Evolutionary conservation across 2,113 vertebrate species (phyloP), one percentile per base, ranked within the genome.

Genomic region (Dicentrarchus labrax): DNA sequence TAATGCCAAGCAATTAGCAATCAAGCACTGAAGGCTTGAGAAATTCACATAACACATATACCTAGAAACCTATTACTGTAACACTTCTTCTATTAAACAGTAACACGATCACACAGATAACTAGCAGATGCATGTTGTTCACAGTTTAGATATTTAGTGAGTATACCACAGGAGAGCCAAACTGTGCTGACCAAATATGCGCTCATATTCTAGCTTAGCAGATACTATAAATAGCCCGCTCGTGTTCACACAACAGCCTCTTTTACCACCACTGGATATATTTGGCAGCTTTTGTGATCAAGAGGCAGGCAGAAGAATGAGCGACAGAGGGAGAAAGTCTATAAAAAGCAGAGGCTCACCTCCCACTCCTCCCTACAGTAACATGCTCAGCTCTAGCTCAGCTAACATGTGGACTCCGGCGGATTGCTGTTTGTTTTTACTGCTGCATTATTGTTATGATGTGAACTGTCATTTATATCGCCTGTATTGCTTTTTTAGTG

Each of bases 221-320:
- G 57, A 64, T 36, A n/a, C 91, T 94, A 91, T 80, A 89, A 93
- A 94, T 93, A 94, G 69, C 69, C 30, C 13, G 30, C 78, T 67
- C 47, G 72, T 85, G 76, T 88, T 91, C 84, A 84, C 82, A 90
- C 88, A 86, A 78, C 88, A 87, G 91, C 81, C 85, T 91, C 89
- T 91, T 93, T 89, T 89, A 90, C 89, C 92, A 94, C 90, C 82
- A 36, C 90, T 93, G 93, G 89, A 89, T 94, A 94, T 91, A 90
- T 94, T 94, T 94, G 94, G 92, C 92, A 91, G 88, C 90, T 90
- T 92, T 87, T 91, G 93, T 91, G 93, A 94, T 89, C 69, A 86
- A 87, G 91, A 91, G 76, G 88, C 71, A 91, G 84, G 89, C 86
- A 80, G 84, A 79, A 89, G 87, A 92, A 91, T 90, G 91, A 89